phyloP scores from a whole-genome alignment of 2,113 vertebrate species.

The Podocnemis expansa region DNA sequence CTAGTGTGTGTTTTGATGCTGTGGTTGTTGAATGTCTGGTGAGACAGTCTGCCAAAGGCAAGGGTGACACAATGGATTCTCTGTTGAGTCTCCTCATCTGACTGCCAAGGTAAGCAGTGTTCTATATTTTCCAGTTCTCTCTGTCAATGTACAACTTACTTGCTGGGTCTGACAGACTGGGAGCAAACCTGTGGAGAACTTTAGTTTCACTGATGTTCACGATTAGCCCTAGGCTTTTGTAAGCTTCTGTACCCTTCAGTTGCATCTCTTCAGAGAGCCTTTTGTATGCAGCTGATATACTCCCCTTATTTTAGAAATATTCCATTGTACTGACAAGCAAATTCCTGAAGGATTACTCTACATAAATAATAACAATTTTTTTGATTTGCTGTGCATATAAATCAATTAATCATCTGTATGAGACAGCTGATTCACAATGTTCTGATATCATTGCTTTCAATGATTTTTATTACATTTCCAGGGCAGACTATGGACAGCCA shows the following conservation, averaged over 20 bases:
- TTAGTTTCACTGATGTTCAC: no score
- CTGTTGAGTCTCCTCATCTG: no score
- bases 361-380: slow-evolving; percentile 55
- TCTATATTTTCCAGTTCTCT: no score
- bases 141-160: no score
- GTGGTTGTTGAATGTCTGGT: no score
- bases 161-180: no score
- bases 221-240: no score
- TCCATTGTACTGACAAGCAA: slow-evolving; percentile 4
- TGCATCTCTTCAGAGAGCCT: neutral
- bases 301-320: neutral
- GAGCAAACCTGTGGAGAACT: no score
- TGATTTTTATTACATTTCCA: slow-evolving; percentile 67
- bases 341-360: slow-evolving; percentile 18
- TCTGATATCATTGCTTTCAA: slow-evolving; percentile 52
- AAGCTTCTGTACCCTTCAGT: neutral
- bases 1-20: no score
- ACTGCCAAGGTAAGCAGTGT: no score
- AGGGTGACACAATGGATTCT: no score
- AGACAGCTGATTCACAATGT: slow-evolving; percentile 69
- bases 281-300: neutral
- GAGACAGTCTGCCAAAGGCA: no score
- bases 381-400: slow-evolving; percentile 57
- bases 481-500: slow-evolving; percentile 45
- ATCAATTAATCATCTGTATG: slow-evolving; percentile 67